These are phyloP conservation scores for Drosophila neonasuta DNA, from an alignment of 2,888 invertebrate species.

Conservation along the genomic window DNA sequence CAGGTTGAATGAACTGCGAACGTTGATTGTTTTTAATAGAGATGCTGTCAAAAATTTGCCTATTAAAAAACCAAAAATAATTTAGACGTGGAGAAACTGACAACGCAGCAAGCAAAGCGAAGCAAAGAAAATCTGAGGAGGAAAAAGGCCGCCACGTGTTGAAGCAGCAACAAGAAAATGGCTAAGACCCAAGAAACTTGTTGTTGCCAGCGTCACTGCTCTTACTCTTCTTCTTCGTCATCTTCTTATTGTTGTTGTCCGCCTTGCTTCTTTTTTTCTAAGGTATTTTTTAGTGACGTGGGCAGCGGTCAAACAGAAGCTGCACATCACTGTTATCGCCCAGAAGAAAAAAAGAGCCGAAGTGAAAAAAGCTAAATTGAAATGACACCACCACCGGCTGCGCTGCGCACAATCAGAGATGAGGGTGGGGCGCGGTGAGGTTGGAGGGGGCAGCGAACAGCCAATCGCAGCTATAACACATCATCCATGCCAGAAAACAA, in stretches of 20 bases:
- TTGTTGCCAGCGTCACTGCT: constrained; percentile 20
- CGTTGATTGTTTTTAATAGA: constrained; percentile 9
- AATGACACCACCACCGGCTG: constrained; percentile 39
- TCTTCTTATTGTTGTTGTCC: constrained; percentile 15
- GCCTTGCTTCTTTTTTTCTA: constrained; percentile 20
- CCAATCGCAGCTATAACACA: constrained; percentile 72
- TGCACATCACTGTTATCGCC: constrained; percentile 37
- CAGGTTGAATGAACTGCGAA: constrained; percentile 58
- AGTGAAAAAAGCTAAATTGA: constrained; percentile 13
- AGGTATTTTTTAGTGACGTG: constrained; percentile 46
- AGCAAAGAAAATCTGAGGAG: constrained; percentile 24
- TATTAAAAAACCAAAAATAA: neutral
- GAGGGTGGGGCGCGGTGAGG: neutral
- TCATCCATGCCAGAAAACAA: constrained; percentile 44
- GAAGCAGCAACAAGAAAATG: constrained; percentile 47
- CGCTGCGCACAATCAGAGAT: constrained; percentile 60
- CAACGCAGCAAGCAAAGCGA: constrained; percentile 43
- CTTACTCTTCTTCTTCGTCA: neutral
- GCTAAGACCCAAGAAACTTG: constrained; percentile 35
- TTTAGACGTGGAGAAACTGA: constrained; percentile 31
- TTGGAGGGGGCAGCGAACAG: constrained; percentile 17
- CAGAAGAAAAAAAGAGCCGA: constrained; percentile 10
- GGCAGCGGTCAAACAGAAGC: constrained; percentile 32
- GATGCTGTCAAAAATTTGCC: constrained; percentile 14
- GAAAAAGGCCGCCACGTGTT: constrained; percentile 65